Conservation (phyloP, 1,140 invertebrate species). For the Drosophila sp. region DNA sequence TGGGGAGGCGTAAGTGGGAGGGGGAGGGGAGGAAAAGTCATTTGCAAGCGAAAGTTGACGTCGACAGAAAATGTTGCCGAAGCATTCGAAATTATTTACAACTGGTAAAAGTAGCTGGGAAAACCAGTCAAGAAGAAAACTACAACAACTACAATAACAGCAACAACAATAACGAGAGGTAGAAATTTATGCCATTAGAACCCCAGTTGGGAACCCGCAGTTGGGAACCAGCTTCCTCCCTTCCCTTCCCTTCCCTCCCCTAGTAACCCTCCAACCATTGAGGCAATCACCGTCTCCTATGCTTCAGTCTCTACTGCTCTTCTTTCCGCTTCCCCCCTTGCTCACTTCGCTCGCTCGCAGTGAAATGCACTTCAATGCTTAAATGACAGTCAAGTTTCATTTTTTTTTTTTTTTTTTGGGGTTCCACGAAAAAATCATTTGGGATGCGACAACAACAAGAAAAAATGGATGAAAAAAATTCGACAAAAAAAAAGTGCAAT, state of each 20-base stretch:
- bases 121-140: slow-evolving; percentile 47
- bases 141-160: slow-evolving; percentile 14
- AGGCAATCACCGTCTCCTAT: too few relatives aligned
- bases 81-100: slow-evolving; percentile 56
- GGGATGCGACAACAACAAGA: slow-evolving; percentile 35
- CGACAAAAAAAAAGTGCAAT: slow-evolving; percentile 28
- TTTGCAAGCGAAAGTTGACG: slow-evolving; percentile 45
- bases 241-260: not conserved
- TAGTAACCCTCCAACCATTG: too few relatives aligned
- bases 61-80: slow-evolving; percentile 41
- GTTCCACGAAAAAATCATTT: slow-evolving; percentile 49
- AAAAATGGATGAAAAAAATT: not conserved
- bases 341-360: not conserved
- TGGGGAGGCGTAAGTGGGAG: too few relatives aligned
- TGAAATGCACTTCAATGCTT: slow-evolving; percentile 51
- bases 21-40: slow-evolving; percentile 9
- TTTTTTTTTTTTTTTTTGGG: too few relatives aligned
- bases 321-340: not conserved
- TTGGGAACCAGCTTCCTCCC: slow-evolving; percentile 26
- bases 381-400: slow-evolving; percentile 50
- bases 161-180: not conserved
- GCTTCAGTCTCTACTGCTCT: not conserved
- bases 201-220: slow-evolving; percentile 27
- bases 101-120: slow-evolving; percentile 42
- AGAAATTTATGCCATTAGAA: slow-evolving; percentile 42